Conservation (phyloP, 2,113 vertebrate species). For the Ailuropoda melanoleuca region DNA sequence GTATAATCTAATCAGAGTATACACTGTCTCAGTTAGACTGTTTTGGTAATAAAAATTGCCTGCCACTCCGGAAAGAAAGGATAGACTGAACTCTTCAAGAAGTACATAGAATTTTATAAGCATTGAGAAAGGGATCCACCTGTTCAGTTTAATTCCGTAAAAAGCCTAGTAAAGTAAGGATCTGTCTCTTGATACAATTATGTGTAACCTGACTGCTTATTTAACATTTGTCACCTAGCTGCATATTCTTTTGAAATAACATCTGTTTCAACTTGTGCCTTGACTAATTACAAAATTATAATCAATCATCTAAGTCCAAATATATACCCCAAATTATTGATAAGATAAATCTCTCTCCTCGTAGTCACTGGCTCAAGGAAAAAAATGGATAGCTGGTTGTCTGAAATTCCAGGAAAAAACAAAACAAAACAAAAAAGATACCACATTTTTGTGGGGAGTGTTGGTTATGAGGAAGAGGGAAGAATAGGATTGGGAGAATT, state of each 20-base stretch:
- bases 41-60: constrained; percentile 73
- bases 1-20: constrained; percentile 57
- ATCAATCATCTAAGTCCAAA: constrained; percentile 70
- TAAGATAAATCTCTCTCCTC: constrained; percentile 33
- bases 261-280: constrained; percentile 61
- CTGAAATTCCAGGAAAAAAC: neutral
- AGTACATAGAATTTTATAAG: neutral
- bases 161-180: constrained; percentile 32
- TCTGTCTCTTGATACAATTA: constrained; percentile 70
- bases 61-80: constrained; percentile 36
- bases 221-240: constrained; percentile 67
- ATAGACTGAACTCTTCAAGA: constrained; percentile 58
- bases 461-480: neutral
- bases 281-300: constrained; percentile 76
- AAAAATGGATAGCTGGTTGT: neutral
- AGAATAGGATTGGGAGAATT: neutral
- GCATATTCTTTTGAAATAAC: constrained; percentile 58
- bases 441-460: neutral
- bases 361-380: neutral
- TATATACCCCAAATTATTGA: constrained; percentile 13
- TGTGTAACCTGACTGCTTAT: constrained; percentile 66
- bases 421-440: neutral
- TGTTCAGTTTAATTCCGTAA: constrained; percentile 26
- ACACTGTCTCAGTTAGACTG: constrained; percentile 60
- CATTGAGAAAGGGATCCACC: constrained; percentile 32